Conservation (phyloP, 2,797 vertebrate species). For the Glossophaga mutica region DNA sequence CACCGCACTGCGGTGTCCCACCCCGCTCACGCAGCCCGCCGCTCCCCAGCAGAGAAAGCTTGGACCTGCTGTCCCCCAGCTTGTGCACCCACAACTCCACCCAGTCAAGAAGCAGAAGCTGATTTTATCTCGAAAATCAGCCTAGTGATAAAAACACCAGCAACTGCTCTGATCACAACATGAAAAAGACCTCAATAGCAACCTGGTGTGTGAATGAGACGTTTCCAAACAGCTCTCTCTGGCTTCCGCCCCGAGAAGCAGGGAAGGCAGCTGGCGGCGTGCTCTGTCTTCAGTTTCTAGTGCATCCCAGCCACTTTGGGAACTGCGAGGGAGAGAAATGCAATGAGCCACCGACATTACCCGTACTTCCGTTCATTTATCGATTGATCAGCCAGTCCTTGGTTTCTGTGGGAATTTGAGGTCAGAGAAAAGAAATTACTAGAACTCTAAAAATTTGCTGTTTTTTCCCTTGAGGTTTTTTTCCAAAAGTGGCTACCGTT, state of each 20-base stretch:
- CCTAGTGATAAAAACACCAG: not conserved
- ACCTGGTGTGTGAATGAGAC: not conserved
- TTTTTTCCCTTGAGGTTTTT: not conserved
- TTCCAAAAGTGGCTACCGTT: not conserved
- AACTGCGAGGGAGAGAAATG: slow-evolving; percentile 22
- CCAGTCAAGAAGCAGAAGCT: slow-evolving; percentile 19
- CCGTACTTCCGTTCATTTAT: not conserved
- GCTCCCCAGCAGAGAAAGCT: not conserved
- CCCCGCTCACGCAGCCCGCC: not conserved
- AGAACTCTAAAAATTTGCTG: not conserved
- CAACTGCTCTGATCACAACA: slow-evolving; percentile 6
- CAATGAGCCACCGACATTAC: not conserved
- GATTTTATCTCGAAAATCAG: slow-evolving; percentile 45
- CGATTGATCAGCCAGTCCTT: not conserved
- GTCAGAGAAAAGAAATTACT: slow-evolving; percentile 1
- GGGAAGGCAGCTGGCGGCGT: not conserved
- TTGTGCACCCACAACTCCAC: not conserved
- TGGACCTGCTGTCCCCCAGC: not conserved
- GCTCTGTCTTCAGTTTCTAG: not conserved
- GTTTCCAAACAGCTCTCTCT: not conserved
- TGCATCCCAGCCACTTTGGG: not conserved
- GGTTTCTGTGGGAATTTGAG: not conserved
- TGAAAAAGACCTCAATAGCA: slow-evolving; percentile 37
- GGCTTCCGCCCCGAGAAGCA: not conserved
- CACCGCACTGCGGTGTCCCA: not conserved